Conservation (phyloP, 1,140 invertebrate species). For the Sipha flava region DNA sequence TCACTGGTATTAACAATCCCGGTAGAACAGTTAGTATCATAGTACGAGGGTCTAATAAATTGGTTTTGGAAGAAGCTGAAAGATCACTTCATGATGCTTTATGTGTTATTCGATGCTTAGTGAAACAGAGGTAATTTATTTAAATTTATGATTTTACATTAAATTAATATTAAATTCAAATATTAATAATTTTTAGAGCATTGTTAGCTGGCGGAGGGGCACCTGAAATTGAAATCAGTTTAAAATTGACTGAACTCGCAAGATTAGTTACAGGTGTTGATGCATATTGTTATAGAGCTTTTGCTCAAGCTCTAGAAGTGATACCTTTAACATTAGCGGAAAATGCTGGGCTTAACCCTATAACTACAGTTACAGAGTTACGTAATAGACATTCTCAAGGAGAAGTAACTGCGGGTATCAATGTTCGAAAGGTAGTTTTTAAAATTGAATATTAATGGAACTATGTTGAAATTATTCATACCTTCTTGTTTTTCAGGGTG, state of each 20-base stretch:
- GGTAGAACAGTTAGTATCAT: constrained; percentile 89
- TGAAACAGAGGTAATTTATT: constrained; percentile 66
- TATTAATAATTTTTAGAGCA: constrained; percentile 48
- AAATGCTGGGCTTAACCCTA: constrained; percentile 97
- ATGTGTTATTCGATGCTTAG: constrained; percentile 94
- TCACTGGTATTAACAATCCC: constrained; percentile 79
- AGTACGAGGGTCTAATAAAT: constrained; percentile 93
- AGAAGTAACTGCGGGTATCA: constrained; percentile 81
- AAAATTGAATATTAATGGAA: neutral
- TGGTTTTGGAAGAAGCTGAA: constrained; percentile 90
- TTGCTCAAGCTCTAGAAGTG: constrained; percentile 92
- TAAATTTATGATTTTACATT: neutral
- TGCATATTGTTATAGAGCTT: constrained; percentile 89
- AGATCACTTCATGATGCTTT: constrained; percentile 96
- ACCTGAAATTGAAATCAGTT: constrained; percentile 88
- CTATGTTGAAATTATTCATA: neutral
- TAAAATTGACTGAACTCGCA: constrained; percentile 73
- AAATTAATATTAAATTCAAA: neutral
- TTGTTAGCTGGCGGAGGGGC: constrained; percentile 93
- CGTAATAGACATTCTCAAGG: constrained; percentile 85
- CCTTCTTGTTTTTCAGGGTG: constrained; percentile 51
- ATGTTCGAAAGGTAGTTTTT: constrained; percentile 67
- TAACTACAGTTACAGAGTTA: constrained; percentile 93
- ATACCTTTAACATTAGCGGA: constrained; percentile 98
- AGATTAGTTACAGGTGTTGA: constrained; percentile 81